phyloP scores from a whole-genome alignment of 2,888 invertebrate genomes.

The Brenthis hecate region DNA sequence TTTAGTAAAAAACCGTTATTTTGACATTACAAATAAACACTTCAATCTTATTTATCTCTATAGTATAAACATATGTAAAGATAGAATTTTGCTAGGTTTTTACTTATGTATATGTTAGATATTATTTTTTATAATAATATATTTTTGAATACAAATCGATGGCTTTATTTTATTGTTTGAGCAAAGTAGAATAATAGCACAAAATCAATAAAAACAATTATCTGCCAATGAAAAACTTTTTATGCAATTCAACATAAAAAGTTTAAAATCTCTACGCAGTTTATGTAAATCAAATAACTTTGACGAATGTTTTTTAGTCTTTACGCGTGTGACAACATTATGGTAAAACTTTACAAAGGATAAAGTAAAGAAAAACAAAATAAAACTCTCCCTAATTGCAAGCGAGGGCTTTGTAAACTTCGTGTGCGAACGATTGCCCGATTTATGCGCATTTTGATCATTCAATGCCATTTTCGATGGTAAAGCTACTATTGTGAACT shows the following conservation, averaged over 20 bases:
- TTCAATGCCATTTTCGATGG: constrained; percentile 30
- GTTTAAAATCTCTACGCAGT: background rate
- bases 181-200: background rate
- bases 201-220: background rate
- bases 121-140: too few species aligned
- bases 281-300: constrained; percentile 12
- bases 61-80: too few species aligned
- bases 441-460: constrained; percentile 47
- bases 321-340: constrained; percentile 12
- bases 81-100: too few species aligned
- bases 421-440: constrained; percentile 46
- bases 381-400: constrained; percentile 65
- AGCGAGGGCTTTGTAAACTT: constrained; percentile 60
- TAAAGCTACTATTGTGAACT: constrained; percentile 33
- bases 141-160: too few species aligned
- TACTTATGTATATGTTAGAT: too few species aligned
- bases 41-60: too few species aligned
- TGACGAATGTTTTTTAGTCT: constrained; percentile 1
- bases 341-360: constrained; percentile 14
- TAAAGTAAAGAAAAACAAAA: constrained; percentile 26
- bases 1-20: too few species aligned
- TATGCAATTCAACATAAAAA: background rate
- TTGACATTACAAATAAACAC: too few species aligned
- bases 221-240: background rate
- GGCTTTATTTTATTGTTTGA: background rate